Conservation (phyloP, 1,140 invertebrate genomes). For the Achatina immaculata region DNA sequence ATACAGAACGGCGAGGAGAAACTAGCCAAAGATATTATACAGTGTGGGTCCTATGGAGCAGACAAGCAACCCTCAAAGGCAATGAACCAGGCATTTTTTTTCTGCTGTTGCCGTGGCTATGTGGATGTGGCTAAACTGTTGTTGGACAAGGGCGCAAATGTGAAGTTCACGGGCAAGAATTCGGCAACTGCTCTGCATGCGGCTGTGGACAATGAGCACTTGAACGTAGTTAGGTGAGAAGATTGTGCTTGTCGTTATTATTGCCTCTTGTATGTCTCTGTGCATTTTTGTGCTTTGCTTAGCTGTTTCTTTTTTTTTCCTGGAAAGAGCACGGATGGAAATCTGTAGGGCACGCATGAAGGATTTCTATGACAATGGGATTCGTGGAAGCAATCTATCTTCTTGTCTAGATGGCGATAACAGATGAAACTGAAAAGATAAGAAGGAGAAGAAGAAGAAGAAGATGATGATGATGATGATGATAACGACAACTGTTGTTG, state of each 20-base stretch:
- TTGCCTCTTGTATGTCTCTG: not conserved
- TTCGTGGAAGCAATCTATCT: no score
- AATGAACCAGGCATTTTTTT: slow-evolving; percentile 61
- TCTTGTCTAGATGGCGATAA: no score
- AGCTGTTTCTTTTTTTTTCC: no score
- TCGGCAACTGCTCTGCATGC: slow-evolving; percentile 61
- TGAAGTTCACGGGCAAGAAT: slow-evolving; percentile 51
- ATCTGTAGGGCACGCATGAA: no score
- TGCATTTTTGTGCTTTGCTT: no score
- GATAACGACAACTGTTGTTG: no score
- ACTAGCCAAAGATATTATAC: slow-evolving; percentile 54
- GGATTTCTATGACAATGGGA: no score
- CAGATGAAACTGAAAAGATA: no score
- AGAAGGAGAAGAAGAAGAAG: no score
- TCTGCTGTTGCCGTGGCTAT: slow-evolving; percentile 59
- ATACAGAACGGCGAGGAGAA: slow-evolving; percentile 54
- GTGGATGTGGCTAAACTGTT: slow-evolving; percentile 56
- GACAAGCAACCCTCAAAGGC: slow-evolving; percentile 50
- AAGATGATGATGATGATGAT: no score
- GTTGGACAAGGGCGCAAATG: slow-evolving; percentile 52
- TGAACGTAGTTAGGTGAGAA: slow-evolving; percentile 22
- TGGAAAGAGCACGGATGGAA: no score
- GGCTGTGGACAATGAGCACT: slow-evolving; percentile 51
- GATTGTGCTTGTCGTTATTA: not conserved
- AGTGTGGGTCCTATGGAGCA: slow-evolving; percentile 46